Conservation (phyloP, 2,888 invertebrate species). For the Autographa pulchrina region DNA sequence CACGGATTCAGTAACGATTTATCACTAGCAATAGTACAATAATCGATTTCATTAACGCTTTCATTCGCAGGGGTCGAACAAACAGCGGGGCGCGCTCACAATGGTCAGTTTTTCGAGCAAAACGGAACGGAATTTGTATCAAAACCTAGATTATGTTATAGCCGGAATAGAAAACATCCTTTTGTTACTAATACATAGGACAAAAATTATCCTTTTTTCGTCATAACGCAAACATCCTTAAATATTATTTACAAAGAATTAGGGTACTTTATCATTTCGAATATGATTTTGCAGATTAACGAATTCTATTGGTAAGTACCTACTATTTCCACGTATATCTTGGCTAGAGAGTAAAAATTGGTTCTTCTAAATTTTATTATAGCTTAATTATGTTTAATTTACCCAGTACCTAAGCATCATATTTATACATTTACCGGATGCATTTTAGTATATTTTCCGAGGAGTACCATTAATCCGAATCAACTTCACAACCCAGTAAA, state of each 20-base stretch:
- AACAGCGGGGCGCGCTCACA: constrained; percentile 61
- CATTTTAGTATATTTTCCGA: no score
- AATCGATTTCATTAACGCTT: constrained; percentile 80
- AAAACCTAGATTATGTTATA: constrained; percentile 38
- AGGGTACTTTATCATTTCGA: background rate
- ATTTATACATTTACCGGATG: background rate
- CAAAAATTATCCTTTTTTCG: background rate
- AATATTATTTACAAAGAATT: background rate
- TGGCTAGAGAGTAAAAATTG: background rate
- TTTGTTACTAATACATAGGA: background rate
- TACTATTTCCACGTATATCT: background rate
- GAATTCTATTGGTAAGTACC: background rate
- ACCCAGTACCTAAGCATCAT: background rate
- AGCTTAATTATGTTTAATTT: background rate
- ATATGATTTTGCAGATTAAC: background rate
- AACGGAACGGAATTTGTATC: constrained; percentile 60
- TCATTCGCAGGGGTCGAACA: constrained; percentile 66
- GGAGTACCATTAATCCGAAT: no score
- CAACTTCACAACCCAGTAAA: no score
- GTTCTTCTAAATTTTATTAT: background rate
- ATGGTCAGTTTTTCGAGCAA: constrained; percentile 67
- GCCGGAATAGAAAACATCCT: constrained; percentile 39
- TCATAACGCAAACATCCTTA: background rate
- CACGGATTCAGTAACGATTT: constrained; percentile 65
- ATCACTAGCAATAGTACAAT: constrained; percentile 70